Evolutionary conservation across 1,140 invertebrate genomes (phyloP).

Genomic region (Drosophila rufa): DNA sequence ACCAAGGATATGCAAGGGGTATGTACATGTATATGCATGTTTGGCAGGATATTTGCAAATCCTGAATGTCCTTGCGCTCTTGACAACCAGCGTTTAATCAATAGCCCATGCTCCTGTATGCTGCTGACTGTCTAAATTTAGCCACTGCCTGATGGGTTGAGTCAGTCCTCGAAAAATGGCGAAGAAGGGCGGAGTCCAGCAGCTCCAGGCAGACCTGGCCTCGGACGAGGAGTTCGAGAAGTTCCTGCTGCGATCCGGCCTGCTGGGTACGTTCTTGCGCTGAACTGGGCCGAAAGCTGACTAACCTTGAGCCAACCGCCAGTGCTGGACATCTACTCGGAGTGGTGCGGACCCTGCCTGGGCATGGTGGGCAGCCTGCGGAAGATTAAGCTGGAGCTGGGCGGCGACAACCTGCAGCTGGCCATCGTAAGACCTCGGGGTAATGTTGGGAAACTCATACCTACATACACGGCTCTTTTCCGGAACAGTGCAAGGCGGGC

Average conservation of each 20-base stretch:
- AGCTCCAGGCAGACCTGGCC: constrained; percentile 92
- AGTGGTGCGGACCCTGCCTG: constrained; percentile 96
- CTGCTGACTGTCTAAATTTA: constrained; percentile 6
- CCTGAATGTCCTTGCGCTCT: background rate
- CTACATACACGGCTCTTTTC: background rate
- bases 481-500: constrained; percentile 89
- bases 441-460: too few species aligned
- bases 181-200: constrained; percentile 91
- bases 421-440: constrained; percentile 52
- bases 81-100: constrained; percentile 53
- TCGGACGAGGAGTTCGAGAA: constrained; percentile 96
- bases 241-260: constrained; percentile 91
- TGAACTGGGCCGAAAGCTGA: background rate
- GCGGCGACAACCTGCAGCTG: constrained; percentile 93
- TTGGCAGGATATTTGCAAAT: background rate
- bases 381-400: constrained; percentile 95
- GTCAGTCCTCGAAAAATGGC: constrained; percentile 83
- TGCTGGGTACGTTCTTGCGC: constrained; percentile 88
- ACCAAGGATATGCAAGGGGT: background rate
- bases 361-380: constrained; percentile 94
- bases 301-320: background rate
- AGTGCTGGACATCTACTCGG: constrained; percentile 89
- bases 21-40: background rate
- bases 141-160: constrained; percentile 25
- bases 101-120: constrained; percentile 11